phyloP scores from a whole-genome alignment of 2,888 invertebrate genomes.

The Graphium colonna region DNA sequence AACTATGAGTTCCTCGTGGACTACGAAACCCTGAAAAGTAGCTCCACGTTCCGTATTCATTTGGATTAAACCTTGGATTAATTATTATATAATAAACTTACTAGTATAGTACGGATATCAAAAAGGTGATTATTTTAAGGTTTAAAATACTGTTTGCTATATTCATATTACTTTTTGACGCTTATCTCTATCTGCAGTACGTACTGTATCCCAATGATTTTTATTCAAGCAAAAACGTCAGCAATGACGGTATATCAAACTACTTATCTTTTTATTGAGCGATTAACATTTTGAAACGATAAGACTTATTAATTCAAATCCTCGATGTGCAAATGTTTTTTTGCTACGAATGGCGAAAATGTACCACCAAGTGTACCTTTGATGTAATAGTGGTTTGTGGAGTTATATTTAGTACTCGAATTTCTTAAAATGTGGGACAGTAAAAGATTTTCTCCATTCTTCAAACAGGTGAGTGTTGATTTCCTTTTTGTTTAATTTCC shows the following conservation, averaged over 20 bases:
- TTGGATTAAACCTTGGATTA: no score
- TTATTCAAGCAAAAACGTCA: slow-evolving; percentile 2
- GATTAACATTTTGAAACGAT: slow-evolving; percentile 12
- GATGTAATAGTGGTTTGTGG: not conserved
- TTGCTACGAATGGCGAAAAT: not conserved
- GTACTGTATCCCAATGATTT: not conserved
- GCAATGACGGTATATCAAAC: not conserved
- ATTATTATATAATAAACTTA: no score
- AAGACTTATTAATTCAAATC: slow-evolving; percentile 1
- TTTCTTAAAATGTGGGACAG: slow-evolving; percentile 7
- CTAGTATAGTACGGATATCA: no score
- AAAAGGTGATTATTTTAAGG: no score
- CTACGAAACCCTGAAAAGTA: no score
- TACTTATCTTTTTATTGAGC: slow-evolving; percentile 7
- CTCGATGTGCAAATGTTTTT: not conserved
- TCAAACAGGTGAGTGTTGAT: slow-evolving; percentile 40
- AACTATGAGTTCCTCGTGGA: no score
- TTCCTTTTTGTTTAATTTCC: not conserved
- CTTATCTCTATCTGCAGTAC: not conserved
- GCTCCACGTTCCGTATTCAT: no score
- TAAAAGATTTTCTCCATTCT: slow-evolving; percentile 36
- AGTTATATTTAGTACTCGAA: not conserved
- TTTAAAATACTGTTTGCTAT: no score
- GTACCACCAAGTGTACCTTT: not conserved
- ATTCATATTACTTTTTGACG: not conserved